Evolutionary conservation across 2,888 invertebrate genomes (phyloP).

Genomic region (Yponomeuta sedellus): DNA sequence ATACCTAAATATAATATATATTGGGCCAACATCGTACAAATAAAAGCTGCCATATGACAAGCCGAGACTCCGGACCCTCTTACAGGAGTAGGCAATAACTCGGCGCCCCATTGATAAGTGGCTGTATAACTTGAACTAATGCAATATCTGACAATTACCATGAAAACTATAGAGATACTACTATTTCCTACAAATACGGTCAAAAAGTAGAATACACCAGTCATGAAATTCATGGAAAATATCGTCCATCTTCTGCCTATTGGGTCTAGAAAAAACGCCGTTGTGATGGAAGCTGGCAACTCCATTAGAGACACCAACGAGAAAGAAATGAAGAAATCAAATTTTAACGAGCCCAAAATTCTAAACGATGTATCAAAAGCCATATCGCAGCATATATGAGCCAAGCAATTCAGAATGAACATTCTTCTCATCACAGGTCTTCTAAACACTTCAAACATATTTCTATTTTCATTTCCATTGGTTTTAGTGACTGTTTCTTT

Average conservation of each 20-base stretch:
- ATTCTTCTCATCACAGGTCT: constrained; percentile 18
- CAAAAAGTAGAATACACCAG: constrained; percentile 17
- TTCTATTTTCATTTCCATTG: constrained; percentile 11
- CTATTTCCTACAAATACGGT: constrained; percentile 17
- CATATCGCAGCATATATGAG: constrained; percentile 18
- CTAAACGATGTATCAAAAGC: constrained; percentile 20
- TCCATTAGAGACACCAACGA: constrained; percentile 19
- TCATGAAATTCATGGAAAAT: constrained; percentile 3
- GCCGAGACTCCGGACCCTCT: constrained; percentile 17
- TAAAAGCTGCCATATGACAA: constrained; percentile 17
- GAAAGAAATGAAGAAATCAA: constrained; percentile 20
- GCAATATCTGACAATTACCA: constrained; percentile 18
- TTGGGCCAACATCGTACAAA: constrained; percentile 17
- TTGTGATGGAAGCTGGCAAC: constrained; percentile 16
- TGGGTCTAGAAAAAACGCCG: constrained; percentile 19
- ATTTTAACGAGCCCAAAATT: constrained; percentile 17
- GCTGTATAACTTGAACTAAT: constrained; percentile 18
- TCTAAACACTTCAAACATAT: constrained; percentile 18
- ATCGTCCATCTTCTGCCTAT: constrained; percentile 19
- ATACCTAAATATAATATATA: constrained; percentile 18
- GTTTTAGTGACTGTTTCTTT: constrained; percentile 11
- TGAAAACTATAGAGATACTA: constrained; percentile 16
- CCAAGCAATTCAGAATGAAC: constrained; percentile 18
- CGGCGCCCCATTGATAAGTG: constrained; percentile 19
- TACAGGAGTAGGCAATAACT: constrained; percentile 20